Conservation (phyloP, 2,113 vertebrate species). For the Crotalus viridis region DNA sequence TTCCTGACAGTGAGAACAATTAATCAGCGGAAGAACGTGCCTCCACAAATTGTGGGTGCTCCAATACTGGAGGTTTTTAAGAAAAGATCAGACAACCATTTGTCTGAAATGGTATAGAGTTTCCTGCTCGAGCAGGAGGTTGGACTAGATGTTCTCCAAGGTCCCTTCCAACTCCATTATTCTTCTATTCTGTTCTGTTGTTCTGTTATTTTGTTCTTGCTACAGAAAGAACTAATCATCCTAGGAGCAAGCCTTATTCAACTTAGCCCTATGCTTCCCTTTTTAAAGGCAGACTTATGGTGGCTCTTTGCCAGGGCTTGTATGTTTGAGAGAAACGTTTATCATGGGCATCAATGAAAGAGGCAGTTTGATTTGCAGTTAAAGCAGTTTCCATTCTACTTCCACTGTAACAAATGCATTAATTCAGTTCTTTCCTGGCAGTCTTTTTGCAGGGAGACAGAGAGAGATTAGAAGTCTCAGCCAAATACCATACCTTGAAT, state of each 20-base stretch:
- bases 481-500: constrained; percentile 86
- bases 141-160: neutral
- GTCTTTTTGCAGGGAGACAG: constrained; percentile 78
- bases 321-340: constrained; percentile 80
- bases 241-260: constrained; percentile 72
- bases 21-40: neutral
- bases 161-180: neutral
- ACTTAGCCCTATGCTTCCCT: constrained; percentile 74
- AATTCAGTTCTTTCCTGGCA: constrained; percentile 84
- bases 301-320: constrained; percentile 75
- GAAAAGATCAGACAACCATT: neutral
- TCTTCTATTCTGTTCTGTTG: neutral
- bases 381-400: constrained; percentile 82
- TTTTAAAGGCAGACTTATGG: constrained; percentile 75
- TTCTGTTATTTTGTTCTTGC: constrained; percentile 10
- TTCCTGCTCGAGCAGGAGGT: neutral
- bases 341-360: constrained; percentile 82
- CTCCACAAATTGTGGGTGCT: neutral
- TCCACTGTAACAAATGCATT: constrained; percentile 86
- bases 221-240: constrained; percentile 66
- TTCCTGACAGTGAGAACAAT: neutral
- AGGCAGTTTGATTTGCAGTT: constrained; percentile 83
- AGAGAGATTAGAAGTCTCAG: constrained; percentile 82
- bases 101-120: neutral
- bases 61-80: neutral